These are phyloP conservation scores for Pelvicachromis taeniatus DNA, from an alignment of 2,113 vertebrate genomes.

Conservation along the genomic window DNA sequence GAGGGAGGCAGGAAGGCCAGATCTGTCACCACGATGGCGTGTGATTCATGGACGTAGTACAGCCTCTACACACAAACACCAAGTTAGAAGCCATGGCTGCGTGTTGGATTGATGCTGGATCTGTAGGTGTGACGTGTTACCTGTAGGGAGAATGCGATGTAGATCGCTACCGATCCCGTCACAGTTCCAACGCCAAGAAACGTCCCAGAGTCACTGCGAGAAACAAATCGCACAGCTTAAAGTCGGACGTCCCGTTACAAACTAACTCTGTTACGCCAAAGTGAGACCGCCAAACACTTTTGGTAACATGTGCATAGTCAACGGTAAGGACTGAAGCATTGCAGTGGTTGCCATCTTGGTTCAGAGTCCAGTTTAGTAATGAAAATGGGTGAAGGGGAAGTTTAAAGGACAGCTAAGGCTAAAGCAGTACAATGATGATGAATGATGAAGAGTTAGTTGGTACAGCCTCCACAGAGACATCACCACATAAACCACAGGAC, in stretches of 20 bases:
- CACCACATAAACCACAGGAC: background rate
- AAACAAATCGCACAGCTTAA: background rate
- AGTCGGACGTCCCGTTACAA: background rate
- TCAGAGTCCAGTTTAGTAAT: background rate
- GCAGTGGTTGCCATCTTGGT: background rate
- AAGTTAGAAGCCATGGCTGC: background rate
- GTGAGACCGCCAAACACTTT: background rate
- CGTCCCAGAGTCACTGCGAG: slow-evolving; percentile 84
- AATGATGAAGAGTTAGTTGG: no score
- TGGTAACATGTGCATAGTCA: rapidly evolving
- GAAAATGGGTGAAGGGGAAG: rapidly evolving
- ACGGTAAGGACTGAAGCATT: background rate
- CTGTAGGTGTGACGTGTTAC: slow-evolving; percentile 59
- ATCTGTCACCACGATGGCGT: slow-evolving; percentile 93
- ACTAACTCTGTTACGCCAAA: rapidly evolving
- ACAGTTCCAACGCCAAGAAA: slow-evolving; percentile 94
- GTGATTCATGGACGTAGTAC: slow-evolving; percentile 90
- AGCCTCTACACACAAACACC: slow-evolving; percentile 72
- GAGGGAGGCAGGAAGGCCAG: slow-evolving; percentile 85
- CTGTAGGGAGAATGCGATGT: slow-evolving; percentile 93
- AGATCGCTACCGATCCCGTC: slow-evolving; percentile 92
- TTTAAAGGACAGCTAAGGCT: background rate
- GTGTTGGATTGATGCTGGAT: background rate
- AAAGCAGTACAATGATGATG: rapidly evolving
- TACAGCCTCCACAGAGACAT: background rate